Base-by-base conservation (phyloP, 2,113 vertebrate species). In the Stegastes partitus region DNA sequence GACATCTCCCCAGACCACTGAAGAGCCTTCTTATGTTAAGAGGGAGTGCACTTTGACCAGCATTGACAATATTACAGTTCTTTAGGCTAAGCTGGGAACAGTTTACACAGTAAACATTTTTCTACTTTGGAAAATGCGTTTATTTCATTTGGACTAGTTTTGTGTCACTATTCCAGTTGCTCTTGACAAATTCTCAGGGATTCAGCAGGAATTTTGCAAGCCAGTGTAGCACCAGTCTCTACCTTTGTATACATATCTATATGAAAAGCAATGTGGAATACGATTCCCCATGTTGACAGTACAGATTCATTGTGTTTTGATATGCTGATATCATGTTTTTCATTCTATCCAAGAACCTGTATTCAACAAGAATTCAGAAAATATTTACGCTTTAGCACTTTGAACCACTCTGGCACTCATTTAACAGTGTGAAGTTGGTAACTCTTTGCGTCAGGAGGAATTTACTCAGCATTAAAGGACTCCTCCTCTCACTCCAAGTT, bases 381-480 rank as follows among this genome's bases (percentile, higher is more conserved):
- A 73, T 62, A 55, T 64, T 68, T 70, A 77, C 44, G 55, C 44
- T 72, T 54, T 53, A 55, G 53, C 77, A 34, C 77, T 44, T 57
- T 88, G 39, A 71, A 63, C 74, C 85, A 86, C 55, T 81, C 75
- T 93, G 85, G 83, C 83, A 83, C 77, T 79, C 61, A 78, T 89
- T 81, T 88, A 72, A 83, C 83, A 88, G 83, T 57, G 71, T 88
- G 83, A 90, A 83, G 82, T 79, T 89, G 79, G 86, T 86, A 78
- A 87, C 54, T 88, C 77, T 87, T 72, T 81, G 80, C 70, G 93
- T 94, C 92, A 76, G 81, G 77, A 91, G 90, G 84, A 93, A 91
- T 93, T 93, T 93, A 95, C 93, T 90, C 85, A 57, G 47, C 91
- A 92, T 93, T 92, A 89, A 88, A 88, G 74, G 77, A 74, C 79